A percentile compares a stretch with the other conserved stretches of the same genome.
These are phyloP conservation scores for Donacobius atricapilla DNA, from an alignment of 2,113 vertebrate species.

Conservation along the genomic window DNA sequence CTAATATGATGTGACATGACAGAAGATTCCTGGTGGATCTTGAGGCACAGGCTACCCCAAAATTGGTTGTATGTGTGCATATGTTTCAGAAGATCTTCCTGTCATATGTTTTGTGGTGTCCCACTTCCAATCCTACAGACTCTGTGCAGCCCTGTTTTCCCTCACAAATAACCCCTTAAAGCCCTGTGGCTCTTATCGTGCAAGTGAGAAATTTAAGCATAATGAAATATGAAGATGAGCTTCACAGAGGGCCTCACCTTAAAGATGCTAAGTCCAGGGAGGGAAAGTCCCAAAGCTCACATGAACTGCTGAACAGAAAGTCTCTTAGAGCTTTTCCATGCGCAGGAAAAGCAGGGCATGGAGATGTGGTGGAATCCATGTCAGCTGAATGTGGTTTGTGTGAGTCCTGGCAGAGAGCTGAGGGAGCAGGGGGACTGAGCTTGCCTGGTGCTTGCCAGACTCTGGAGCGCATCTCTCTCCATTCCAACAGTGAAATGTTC, in stretches of 20 bases:
- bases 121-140: not conserved
- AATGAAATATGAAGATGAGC: not conserved
- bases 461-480: not conserved
- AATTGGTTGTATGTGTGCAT: not conserved
- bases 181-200: not conserved
- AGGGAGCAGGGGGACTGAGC: not conserved
- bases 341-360: not conserved
- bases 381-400: not conserved
- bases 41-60: not conserved
- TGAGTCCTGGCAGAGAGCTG: not conserved
- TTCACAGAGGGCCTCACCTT: not conserved
- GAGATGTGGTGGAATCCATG: not conserved
- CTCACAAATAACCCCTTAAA: not conserved
- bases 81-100: not conserved
- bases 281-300: not conserved
- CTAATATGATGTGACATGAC: not conserved
- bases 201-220: not conserved
- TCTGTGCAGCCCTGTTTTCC: not conserved
- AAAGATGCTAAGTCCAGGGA: not conserved
- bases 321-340: not conserved
- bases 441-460: not conserved
- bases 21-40: not conserved
- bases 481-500: not conserved
- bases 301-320: not conserved
- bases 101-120: not conserved